phyloP scores from a whole-genome alignment of 2,113 vertebrate genomes.

The Ploceus nigricollis region DNA sequence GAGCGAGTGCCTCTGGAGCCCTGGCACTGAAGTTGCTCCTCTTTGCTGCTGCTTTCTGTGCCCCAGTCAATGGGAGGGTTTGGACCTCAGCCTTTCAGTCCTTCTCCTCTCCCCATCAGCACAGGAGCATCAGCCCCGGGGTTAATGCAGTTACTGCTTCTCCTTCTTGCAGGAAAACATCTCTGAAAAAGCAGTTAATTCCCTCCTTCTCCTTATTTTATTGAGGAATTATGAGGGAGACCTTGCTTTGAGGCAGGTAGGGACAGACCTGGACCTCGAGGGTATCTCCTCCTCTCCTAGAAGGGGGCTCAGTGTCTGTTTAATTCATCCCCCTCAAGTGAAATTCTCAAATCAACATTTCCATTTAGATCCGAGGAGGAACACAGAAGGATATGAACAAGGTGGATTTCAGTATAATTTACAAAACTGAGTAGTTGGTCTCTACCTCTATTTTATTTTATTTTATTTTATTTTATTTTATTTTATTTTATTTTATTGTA shows the following conservation, averaged over 20 bases:
- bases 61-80: fast-evolving
- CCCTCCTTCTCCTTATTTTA: background rate
- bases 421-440: background rate
- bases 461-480: background rate
- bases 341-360: background rate
- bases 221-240: background rate
- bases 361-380: background rate
- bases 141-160: background rate
- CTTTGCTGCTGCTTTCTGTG: background rate
- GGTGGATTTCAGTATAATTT: background rate
- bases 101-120: background rate
- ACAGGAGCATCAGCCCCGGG: background rate
- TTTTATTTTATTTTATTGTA: no score
- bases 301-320: background rate
- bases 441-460: background rate
- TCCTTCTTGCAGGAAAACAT: background rate
- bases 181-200: background rate
- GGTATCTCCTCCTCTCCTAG: background rate
- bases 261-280: background rate
- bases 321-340: background rate
- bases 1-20: background rate
- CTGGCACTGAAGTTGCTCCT: background rate
- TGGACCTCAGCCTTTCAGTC: background rate
- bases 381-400: background rate
- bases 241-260: background rate